phyloP scores from a whole-genome alignment of 2,113 vertebrate species.

The Bettongia penicillata region DNA sequence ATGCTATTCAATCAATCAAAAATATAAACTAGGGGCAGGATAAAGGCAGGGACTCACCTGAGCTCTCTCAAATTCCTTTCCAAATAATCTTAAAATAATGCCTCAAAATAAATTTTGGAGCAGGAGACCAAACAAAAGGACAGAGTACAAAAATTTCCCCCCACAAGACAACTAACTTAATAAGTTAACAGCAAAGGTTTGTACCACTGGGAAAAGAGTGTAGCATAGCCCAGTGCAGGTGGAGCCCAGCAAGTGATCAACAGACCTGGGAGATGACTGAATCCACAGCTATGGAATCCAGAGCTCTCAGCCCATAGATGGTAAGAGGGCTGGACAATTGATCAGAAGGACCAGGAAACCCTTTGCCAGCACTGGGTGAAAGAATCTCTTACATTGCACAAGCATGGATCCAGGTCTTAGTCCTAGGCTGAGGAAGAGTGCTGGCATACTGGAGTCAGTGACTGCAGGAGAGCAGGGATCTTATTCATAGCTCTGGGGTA shows the following conservation, averaged over 20 bases:
- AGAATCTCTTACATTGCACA: not conserved
- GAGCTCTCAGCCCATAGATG: not conserved
- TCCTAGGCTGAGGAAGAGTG: not conserved
- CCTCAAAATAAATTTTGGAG: not conserved
- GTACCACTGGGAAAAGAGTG: not conserved
- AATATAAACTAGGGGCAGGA: not conserved
- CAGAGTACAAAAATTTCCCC: not conserved
- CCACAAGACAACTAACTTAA: not conserved
- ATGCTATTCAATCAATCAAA: not conserved
- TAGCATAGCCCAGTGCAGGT: not conserved
- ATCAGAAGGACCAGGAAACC: not conserved
- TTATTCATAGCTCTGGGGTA: not conserved
- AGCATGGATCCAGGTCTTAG: too few relatives aligned
- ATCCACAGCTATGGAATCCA: not conserved
- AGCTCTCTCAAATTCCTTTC: not conserved
- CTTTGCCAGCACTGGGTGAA: not conserved
- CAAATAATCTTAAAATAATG: not conserved
- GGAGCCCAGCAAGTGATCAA: not conserved
- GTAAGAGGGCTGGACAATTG: not conserved
- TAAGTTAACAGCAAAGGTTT: too few relatives aligned
- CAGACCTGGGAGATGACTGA: not conserved
- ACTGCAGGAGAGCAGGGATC: not conserved
- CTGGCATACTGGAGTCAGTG: not conserved
- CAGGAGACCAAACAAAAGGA: not conserved
- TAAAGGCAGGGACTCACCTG: not conserved